Evolutionary conservation across 2,888 invertebrate species (phyloP), one percentile per base, ranked within the genome.

Genomic region (Polylopha cassiicola): DNA sequence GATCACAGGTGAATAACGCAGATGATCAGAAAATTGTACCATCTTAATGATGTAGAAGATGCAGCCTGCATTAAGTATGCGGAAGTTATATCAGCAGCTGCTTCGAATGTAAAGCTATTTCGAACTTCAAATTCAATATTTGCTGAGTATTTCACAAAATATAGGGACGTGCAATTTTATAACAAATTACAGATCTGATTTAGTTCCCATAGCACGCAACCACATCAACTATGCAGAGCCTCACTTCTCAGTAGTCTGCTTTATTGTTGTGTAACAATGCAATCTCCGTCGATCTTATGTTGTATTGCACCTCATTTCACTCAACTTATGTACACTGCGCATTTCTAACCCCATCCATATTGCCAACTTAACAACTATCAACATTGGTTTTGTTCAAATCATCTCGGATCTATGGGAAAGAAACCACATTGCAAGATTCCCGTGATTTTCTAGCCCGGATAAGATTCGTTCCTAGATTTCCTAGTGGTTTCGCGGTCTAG

Each of bases 351-450:
- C 58, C 58, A 62, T 56, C 71, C 63, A 61, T 71, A 74, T 70
- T 68, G 67, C 67, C 59, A 64, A 69, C 61, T 68, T 71, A 67
- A 58, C 70, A 69, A 61, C 71, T 63, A 68, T 65, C 65, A 65
- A 68, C 63, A 61, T 84, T 82, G 76, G 77, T 79, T 82, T 82
- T 78, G 71, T 58, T 59, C 76, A 76, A 80, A 80, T 80, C 73
- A 79, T 64, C 61, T 55, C 60, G 59, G 61, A 64, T 66, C 72
- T 75, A 76, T 78, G 78, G 69, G 74, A 79, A 78, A 64, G 62
- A 69, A 79, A 81, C 81, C 81, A 61, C 81, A 78, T 53, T 44
- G 57, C 47, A 43, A 70, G 77, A 79, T 81, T 76, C 78, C 71
- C 67, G 61, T 66, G 82, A 78, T 80, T 75, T 72, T 65, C 68